Conservation (phyloP, 2,113 vertebrate species). For the Martes martes region DNA sequence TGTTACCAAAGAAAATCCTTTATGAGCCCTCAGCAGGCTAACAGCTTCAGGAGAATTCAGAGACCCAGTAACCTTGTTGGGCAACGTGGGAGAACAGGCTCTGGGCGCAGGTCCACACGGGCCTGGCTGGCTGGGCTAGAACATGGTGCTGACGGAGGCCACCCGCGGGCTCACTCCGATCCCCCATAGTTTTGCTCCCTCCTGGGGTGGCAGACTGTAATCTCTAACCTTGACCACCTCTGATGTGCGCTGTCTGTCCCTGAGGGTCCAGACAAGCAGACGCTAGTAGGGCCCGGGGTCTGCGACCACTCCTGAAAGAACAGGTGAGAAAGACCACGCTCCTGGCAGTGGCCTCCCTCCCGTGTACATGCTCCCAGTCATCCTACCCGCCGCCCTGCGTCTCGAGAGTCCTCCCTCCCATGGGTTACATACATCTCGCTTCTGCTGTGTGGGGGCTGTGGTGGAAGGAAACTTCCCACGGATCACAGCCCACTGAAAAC, state of each 20-base stretch:
- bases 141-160: neutral
- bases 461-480: neutral
- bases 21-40: neutral
- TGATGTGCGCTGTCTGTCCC: neutral
- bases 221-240: neutral
- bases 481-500: neutral
- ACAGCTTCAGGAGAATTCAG: neutral
- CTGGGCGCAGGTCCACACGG: neutral
- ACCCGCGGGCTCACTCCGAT: neutral
- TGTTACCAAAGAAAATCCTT: slow-evolving; percentile 39
- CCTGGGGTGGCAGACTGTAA: accelerated
- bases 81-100: neutral
- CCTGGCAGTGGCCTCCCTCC: neutral
- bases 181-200: neutral
- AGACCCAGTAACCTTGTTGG: slow-evolving; percentile 37
- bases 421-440: neutral
- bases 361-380: neutral
- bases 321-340: neutral
- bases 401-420: neutral
- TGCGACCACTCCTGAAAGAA: neutral
- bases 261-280: neutral
- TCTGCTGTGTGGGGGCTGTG: accelerated
- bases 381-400: accelerated
- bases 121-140: neutral
- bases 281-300: neutral